phyloP scores from a whole-genome alignment of 2,113 vertebrate genomes.

The Hippocampus mohnikei region DNA sequence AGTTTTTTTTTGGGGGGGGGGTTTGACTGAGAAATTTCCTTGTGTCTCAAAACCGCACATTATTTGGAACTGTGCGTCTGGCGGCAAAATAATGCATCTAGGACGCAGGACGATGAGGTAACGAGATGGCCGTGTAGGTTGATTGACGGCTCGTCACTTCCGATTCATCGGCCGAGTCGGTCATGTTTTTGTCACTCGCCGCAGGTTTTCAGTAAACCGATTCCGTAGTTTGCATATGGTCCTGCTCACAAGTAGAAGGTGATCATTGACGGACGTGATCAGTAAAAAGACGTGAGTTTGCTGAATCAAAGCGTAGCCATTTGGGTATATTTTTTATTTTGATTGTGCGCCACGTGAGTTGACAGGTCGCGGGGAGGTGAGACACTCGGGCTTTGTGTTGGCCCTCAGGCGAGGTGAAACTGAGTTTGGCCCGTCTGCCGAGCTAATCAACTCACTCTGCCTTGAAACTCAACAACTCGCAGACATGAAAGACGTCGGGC shows the following conservation, averaged over 20 bases:
- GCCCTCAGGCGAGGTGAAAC: slow-evolving; percentile 54
- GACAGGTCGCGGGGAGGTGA: slow-evolving; percentile 18
- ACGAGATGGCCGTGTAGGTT: not conserved
- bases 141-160: slow-evolving; percentile 3
- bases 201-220: not conserved
- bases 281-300: not conserved
- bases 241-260: not conserved
- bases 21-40: no score
- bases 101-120: no score
- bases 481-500: slow-evolving; percentile 44
- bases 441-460: slow-evolving; percentile 62
- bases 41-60: no score
- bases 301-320: not conserved
- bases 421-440: slow-evolving; percentile 63
- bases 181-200: not conserved
- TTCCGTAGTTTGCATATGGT: not conserved
- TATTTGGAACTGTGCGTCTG: no score
- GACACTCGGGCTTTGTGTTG: slow-evolving; percentile 47
- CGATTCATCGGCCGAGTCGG: not conserved
- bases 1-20: no score
- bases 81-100: no score
- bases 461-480: slow-evolving; percentile 48
- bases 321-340: not conserved
- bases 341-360: no score
- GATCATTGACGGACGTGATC: not conserved